A percentile compares a stretch with the other conserved stretches of the same genome.
Evolutionary conservation across 2,113 vertebrate genomes (phyloP).

Genomic region (Channa maculata): DNA sequence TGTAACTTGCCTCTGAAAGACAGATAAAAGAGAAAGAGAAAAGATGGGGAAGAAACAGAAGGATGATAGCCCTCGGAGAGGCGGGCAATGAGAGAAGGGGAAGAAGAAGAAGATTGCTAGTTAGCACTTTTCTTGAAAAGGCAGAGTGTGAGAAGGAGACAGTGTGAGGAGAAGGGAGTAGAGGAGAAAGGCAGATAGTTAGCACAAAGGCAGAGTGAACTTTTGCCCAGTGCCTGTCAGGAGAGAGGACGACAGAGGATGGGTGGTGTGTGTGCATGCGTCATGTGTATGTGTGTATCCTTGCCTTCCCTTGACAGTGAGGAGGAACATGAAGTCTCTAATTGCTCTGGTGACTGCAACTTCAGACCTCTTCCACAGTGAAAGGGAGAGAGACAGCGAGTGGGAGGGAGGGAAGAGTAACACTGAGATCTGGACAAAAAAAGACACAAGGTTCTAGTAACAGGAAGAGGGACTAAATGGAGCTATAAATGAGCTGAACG

Average conservation of each 20-base stretch:
- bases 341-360: slow-evolving; percentile 76
- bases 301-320: slow-evolving; percentile 67
- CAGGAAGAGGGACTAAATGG: slow-evolving; percentile 36
- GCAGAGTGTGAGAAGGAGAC: slow-evolving; percentile 35
- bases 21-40: slow-evolving; percentile 30
- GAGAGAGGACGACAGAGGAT: slow-evolving; percentile 44
- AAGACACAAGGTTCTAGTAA: slow-evolving; percentile 46
- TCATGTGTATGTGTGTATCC: slow-evolving; percentile 35
- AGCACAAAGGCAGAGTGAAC: slow-evolving; percentile 70
- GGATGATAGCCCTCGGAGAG: slow-evolving; percentile 33
- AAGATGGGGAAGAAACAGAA: slow-evolving; percentile 34
- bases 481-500: not conserved
- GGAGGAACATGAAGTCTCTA: slow-evolving; percentile 75
- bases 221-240: slow-evolving; percentile 74
- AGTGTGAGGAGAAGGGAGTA: slow-evolving; percentile 20
- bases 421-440: slow-evolving; percentile 37
- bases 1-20: slow-evolving; percentile 37
- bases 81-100: slow-evolving; percentile 6
- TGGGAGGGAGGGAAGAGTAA: slow-evolving; percentile 33
- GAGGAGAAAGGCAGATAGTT: slow-evolving; percentile 57
- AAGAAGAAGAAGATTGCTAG: slow-evolving; percentile 54
- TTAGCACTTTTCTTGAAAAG: slow-evolving; percentile 66
- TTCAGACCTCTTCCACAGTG: slow-evolving; percentile 63
- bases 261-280: not conserved
- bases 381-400: slow-evolving; percentile 33